Evolutionary conservation across 2,888 invertebrate species (phyloP).

Genomic region (Melipona bicolor): DNA sequence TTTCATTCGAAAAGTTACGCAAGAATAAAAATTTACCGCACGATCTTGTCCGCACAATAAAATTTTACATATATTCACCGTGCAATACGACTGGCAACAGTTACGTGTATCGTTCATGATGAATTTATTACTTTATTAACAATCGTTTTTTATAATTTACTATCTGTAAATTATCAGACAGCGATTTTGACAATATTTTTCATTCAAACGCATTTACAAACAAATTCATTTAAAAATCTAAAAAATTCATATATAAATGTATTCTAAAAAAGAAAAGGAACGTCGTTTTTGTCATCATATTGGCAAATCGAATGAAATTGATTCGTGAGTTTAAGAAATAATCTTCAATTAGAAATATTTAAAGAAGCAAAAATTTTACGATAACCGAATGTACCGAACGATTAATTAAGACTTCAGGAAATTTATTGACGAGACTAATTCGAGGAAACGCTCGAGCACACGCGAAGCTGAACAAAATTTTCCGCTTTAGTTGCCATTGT

Average conservation of each 20-base stretch:
- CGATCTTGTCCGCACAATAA: conserved; percentile 3
- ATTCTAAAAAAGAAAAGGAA: no score
- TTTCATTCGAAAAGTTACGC: conserved; percentile 27
- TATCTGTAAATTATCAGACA: not conserved
- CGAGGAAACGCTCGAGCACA: not conserved
- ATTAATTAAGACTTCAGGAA: not conserved
- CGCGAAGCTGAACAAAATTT: conserved; percentile 1
- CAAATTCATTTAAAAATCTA: no score
- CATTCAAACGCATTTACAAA: not conserved
- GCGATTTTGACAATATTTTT: not conserved
- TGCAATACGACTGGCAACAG: not conserved
- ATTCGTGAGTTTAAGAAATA: no score
- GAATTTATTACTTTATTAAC: not conserved
- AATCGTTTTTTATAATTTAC: not conserved
- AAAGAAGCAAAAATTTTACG: not conserved
- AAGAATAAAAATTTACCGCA: conserved; percentile 19
- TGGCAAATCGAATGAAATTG: no score
- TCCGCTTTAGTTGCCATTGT: not conserved
- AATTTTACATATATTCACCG: conserved; percentile 17
- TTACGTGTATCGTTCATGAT: not conserved
- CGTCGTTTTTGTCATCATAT: no score
- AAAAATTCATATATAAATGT: no score
- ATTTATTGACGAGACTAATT: not conserved
- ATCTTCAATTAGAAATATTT: not conserved
- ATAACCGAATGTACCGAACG: not conserved